phyloP scores from a whole-genome alignment of 2,797 vertebrate genomes.

The Benthosema pterotum region DNA sequence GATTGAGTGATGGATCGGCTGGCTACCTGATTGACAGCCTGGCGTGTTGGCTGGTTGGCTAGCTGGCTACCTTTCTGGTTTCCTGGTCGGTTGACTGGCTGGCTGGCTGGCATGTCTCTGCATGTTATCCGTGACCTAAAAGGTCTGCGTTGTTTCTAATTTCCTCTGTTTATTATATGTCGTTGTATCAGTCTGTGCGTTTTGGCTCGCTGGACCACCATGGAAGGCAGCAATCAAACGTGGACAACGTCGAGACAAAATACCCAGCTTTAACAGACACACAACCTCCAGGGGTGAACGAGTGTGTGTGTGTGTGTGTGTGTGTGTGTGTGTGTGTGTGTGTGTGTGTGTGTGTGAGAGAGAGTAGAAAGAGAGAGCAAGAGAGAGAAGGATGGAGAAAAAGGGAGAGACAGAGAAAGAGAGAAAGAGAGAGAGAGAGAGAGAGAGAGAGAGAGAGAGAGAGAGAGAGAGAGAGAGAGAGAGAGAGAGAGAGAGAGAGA shows the following conservation, averaged over 20 bases:
- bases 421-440: slow-evolving; percentile 30
- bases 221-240: slow-evolving; percentile 74
- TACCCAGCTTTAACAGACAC: slow-evolving; percentile 71
- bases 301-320: slow-evolving; percentile 31
- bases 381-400: slow-evolving; percentile 5
- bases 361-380: background rate
- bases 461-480: slow-evolving; percentile 8
- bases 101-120: slow-evolving; percentile 48
- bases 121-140: slow-evolving; percentile 55
- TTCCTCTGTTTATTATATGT: slow-evolving; percentile 78
- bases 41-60: too few relatives aligned
- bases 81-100: too few relatives aligned
- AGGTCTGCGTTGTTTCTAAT: slow-evolving; percentile 72
- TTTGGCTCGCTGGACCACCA: slow-evolving; percentile 75
- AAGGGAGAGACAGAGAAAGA: slow-evolving; percentile 6
- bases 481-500: slow-evolving; percentile 24
- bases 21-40: too few relatives aligned
- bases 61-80: too few relatives aligned
- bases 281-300: slow-evolving; percentile 66
- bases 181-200: slow-evolving; percentile 63
- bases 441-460: slow-evolving; percentile 45
- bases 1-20: too few relatives aligned
- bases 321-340: slow-evolving; percentile 27
- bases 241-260: slow-evolving; percentile 76
- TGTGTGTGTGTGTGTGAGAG: background rate